A percentile compares a stretch with the other conserved stretches of the same genome.
These are phyloP conservation scores for Gymnobelideus leadbeateri DNA, from an alignment of 2,113 vertebrate genomes.

Conservation along the genomic window DNA sequence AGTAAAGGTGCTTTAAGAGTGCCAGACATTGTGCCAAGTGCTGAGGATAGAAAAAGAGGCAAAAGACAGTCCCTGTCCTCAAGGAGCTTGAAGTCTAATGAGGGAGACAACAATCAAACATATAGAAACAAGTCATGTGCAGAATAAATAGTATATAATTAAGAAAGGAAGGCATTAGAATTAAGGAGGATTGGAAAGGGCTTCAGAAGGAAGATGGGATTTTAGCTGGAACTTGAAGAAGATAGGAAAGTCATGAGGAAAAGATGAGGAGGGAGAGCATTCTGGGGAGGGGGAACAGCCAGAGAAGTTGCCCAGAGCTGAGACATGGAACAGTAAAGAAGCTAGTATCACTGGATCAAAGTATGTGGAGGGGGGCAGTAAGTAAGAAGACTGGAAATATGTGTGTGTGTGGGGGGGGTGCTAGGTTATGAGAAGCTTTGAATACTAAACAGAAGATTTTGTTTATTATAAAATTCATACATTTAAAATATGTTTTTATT, in stretches of 20 bases:
- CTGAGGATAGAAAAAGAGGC: not conserved
- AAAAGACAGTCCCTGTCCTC: not conserved
- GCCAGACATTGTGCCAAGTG: not conserved
- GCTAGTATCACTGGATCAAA: not conserved
- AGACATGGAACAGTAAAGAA: not conserved
- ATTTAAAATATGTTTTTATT: not conserved
- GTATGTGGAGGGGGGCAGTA: not conserved
- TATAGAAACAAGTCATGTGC: too few relatives aligned
- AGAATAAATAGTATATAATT: not conserved
- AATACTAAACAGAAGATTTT: not conserved
- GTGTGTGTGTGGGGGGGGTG: too few relatives aligned
- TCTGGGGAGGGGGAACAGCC: not conserved
- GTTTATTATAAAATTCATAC: not conserved
- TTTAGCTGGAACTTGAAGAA: not conserved
- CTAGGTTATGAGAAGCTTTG: not conserved
- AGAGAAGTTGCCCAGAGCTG: not conserved
- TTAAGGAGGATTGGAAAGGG: not conserved
- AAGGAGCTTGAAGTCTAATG: not conserved
- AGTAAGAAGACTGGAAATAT: not conserved
- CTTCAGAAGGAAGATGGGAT: not conserved
- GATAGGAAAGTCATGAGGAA: not conserved
- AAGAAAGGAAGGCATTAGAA: not conserved
- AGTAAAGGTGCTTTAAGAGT: not conserved
- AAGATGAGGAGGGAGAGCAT: not conserved
- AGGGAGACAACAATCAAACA: not conserved